These are phyloP conservation scores for Amphimallon solstitiale DNA, from an alignment of 2,888 invertebrate genomes.

Conservation along the genomic window DNA sequence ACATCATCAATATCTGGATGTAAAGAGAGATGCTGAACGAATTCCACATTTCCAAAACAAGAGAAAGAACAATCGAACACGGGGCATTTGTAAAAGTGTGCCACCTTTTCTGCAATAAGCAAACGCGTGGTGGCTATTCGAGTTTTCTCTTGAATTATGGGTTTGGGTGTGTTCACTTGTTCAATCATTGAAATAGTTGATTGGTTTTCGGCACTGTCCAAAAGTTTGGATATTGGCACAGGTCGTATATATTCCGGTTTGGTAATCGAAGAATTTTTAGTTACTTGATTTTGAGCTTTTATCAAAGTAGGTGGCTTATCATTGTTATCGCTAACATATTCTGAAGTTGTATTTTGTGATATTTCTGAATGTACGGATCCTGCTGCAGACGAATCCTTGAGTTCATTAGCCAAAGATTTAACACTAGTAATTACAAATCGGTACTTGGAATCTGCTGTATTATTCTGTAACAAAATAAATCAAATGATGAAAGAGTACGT, in stretches of 20 bases:
- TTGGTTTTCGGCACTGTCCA: too few species aligned
- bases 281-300: too few species aligned
- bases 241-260: too few species aligned
- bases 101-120: conserved; percentile 57
- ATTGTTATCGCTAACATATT: too few species aligned
- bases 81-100: conserved; percentile 69
- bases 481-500: too few species aligned
- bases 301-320: too few species aligned
- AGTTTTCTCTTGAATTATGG: conserved; percentile 44
- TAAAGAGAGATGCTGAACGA: conserved; percentile 61
- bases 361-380: background rate
- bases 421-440: conserved; percentile 49
- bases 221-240: too few species aligned
- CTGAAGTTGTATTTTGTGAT: too few species aligned
- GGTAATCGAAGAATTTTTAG: too few species aligned
- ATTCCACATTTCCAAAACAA: conserved; percentile 57
- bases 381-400: background rate
- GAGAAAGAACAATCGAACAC: conserved; percentile 64
- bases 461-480: background rate
- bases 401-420: conserved; percentile 39
- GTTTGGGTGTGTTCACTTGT: conserved; percentile 18
- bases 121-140: conserved; percentile 54
- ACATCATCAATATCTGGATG: conserved; percentile 43
- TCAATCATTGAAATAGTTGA: background rate
- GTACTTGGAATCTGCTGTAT: conserved; percentile 41